Evolutionary conservation across 2,113 vertebrate genomes (phyloP).

Genomic region (Mohoua ochrocephala): DNA sequence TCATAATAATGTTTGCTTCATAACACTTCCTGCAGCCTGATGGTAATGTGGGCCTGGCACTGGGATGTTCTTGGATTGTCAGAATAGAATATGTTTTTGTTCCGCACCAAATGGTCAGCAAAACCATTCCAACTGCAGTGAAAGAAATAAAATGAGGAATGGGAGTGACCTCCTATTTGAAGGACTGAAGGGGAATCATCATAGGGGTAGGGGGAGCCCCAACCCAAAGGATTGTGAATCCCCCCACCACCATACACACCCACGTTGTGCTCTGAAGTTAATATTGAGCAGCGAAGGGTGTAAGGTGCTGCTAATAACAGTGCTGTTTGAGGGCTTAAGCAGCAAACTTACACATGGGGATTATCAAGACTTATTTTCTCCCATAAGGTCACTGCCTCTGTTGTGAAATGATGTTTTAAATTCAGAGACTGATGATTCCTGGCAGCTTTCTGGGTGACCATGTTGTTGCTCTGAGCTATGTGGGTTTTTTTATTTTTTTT

Average conservation of each 20-base stretch:
- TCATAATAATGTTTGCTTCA: not conserved
- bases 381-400: not conserved
- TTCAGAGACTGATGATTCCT: not conserved
- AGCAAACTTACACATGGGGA: not conserved
- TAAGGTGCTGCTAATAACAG: not conserved
- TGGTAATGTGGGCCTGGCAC: not conserved
- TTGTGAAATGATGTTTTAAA: not conserved
- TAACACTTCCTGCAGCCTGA: not conserved
- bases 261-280: not conserved
- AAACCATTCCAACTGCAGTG: not conserved
- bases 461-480: not conserved
- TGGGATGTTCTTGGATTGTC: not conserved
- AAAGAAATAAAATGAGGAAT: not conserved
- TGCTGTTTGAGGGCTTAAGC: not conserved
- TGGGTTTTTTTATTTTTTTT: not conserved
- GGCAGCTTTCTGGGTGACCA: not conserved
- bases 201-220: not conserved
- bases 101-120: not conserved
- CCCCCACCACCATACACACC: not conserved
- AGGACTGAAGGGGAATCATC: not conserved
- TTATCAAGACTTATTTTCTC: not conserved
- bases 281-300: not conserved
- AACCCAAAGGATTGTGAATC: not conserved
- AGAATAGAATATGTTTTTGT: not conserved
- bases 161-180: not conserved